Conservation (phyloP, 2,797 vertebrate species). For the Tangara arthus region DNA sequence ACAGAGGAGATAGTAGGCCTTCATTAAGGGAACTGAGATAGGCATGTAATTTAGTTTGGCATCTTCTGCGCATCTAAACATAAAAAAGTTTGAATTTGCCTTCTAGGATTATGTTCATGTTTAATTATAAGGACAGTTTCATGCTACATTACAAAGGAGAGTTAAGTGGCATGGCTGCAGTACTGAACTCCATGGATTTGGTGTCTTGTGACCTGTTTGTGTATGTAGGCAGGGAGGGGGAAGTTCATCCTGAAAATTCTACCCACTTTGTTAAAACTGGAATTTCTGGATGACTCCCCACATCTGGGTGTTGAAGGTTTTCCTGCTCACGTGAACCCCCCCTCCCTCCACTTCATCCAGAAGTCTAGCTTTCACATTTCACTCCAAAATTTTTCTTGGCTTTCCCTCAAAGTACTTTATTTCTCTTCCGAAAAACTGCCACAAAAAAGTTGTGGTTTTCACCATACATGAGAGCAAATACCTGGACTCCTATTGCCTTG, state of each 20-base stretch:
- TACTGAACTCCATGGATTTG: not conserved
- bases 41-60: not conserved
- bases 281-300: constrained; percentile 8
- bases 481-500: not conserved
- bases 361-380: not conserved
- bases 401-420: not conserved
- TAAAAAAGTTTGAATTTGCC: not conserved
- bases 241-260: not conserved
- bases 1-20: not conserved
- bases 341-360: not conserved
- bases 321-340: not conserved
- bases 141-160: not conserved
- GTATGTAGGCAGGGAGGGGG: not conserved
- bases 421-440: not conserved
- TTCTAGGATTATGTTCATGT: not conserved
- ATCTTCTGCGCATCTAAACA: not conserved
- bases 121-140: not conserved
- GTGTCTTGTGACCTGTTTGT: not conserved
- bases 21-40: not conserved
- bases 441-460: not conserved
- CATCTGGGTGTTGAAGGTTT: not conserved
- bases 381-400: not conserved
- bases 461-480: not conserved
- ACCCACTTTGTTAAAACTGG: not conserved
- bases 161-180: not conserved